Conservation (phyloP, 2,113 vertebrate species). For the Hoplias malabaricus region DNA sequence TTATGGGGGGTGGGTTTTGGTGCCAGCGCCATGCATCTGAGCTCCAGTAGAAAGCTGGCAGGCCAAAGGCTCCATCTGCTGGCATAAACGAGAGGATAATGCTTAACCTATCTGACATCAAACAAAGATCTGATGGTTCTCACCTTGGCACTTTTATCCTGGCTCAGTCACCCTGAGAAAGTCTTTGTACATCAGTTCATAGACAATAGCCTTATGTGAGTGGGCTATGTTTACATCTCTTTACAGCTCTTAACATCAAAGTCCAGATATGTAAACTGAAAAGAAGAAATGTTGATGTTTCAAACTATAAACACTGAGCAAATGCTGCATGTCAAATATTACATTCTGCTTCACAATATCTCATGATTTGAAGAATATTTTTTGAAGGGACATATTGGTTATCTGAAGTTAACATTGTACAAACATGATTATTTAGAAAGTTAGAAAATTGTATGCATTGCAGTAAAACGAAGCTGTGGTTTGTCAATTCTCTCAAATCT, state of each 20-base stretch:
- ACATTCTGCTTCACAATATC: too few species aligned
- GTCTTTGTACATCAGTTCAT: too few species aligned
- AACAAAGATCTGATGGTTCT: not conserved
- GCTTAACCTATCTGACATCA: conserved; percentile 9
- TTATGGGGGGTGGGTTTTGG: not conserved
- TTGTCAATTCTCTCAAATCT: too few species aligned
- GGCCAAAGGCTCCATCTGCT: conserved; percentile 63
- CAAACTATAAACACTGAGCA: too few species aligned
- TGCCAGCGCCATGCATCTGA: conserved; percentile 37
- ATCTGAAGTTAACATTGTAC: too few species aligned
- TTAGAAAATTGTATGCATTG: too few species aligned
- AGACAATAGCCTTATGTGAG: conserved; percentile 24
- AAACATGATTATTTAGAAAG: too few species aligned
- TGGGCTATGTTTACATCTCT: conserved; percentile 10
- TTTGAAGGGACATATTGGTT: too few species aligned
- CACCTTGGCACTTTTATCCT: not conserved
- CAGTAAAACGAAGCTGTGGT: too few species aligned
- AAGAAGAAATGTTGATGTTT: too few species aligned
- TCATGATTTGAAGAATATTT: too few species aligned
- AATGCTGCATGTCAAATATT: too few species aligned
- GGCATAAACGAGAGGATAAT: conserved; percentile 45
- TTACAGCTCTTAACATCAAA: not conserved
- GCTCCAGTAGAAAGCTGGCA: conserved; percentile 27
- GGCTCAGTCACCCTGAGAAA: conserved; percentile 3
- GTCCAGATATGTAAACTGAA: conserved; percentile 15